Evolutionary conservation across 1,140 invertebrate species (phyloP), one percentile per base, ranked within the genome.

Genomic region (Spodoptera frugiperda): DNA sequence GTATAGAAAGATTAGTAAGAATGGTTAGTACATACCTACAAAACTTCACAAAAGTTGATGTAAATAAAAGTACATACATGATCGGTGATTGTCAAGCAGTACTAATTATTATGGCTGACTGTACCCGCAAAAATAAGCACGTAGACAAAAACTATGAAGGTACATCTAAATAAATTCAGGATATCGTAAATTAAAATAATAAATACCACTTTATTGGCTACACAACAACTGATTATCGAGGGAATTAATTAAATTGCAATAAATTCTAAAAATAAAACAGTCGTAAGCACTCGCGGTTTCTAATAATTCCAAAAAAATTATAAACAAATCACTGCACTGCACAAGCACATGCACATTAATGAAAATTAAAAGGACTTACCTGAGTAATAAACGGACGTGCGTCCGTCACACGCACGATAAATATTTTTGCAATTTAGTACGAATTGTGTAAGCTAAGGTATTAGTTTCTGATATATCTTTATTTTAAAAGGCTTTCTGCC

Each of bases 311-410:
- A 46, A 78, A 72, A 55, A 54, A 75, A 49, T 74, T 53, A 74
- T 68, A 79, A 83, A 83, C 65, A 78, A 74, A 75, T 51, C 21
- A 81, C 76, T 75, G 57, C 76, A 75, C 48, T 79, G 39, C 19
- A 76, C 19, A 82, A 48, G 54, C 71, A 73, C 80, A 85, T 68
- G 65, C 77, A 78, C 39, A 70, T 76, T 11, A 81, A 87, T 82
- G 85, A 80, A 85, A 84, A 84, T 57, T 88, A 86, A 85, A 39
- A 83, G 59, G 75, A 91, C 90, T 92, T 88, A 93, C 90, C 90
- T 85, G 78, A 87, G 78, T 70, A 84, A 85, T 82, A 86, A 90
- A 92, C 88, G 89, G 88, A 87, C 92, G 86, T 93, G 87, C 81
- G 84, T 84, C 87, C 83, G 79, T 84, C 83, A 83, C 79, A 85